phyloP scores from a whole-genome alignment of 2,888 invertebrate genomes.

The Cantharis rufa region DNA sequence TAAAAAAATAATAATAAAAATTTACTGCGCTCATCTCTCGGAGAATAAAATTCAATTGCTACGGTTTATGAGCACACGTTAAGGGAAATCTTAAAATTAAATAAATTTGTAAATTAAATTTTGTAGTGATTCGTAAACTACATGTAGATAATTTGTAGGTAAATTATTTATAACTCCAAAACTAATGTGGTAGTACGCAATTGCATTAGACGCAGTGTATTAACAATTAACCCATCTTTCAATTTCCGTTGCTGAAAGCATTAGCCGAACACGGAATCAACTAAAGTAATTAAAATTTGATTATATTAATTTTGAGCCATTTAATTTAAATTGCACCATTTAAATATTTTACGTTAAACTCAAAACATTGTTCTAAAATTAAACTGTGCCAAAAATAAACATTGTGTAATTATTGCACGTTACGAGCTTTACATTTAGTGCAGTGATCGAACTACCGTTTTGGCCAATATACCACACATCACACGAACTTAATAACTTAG shows the following conservation, averaged over 20 bases:
- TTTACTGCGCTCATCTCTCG: background rate
- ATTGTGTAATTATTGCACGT: background rate
- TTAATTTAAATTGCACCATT: background rate
- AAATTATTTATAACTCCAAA: background rate
- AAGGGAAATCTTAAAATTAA: background rate
- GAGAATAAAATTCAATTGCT: background rate
- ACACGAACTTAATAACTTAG: background rate
- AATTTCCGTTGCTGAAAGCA: background rate
- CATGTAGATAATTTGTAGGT: background rate
- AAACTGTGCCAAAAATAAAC: background rate
- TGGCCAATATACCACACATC: background rate
- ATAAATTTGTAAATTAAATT: too few species aligned
- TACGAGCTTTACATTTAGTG: background rate
- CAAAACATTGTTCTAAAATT: background rate
- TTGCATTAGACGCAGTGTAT: background rate
- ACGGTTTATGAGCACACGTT: background rate
- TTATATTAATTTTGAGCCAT: background rate
- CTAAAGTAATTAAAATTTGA: background rate
- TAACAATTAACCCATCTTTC: background rate
- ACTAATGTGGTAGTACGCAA: background rate
- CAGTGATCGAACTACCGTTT: background rate
- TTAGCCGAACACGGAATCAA: background rate
- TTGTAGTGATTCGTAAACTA: background rate
- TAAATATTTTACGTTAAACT: background rate
- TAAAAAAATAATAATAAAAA: background rate